Conservation (phyloP, 2,888 invertebrate species). For the Andrena bicolor region DNA sequence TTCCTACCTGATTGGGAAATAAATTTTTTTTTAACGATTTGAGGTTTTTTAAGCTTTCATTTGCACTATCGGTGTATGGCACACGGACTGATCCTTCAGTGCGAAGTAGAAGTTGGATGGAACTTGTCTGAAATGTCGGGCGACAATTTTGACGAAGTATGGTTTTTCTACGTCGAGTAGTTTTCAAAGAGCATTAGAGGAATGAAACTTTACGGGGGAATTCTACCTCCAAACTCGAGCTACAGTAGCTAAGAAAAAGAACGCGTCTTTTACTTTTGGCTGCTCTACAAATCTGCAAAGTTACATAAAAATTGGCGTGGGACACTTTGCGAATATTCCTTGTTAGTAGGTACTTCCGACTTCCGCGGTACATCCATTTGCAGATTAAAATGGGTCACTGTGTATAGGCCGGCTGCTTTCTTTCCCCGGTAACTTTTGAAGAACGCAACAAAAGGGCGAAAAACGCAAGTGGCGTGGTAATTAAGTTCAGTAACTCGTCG, state of each 20-base stretch:
- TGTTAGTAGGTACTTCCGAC: not conserved
- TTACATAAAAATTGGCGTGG: not conserved
- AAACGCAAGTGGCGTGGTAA: slow-evolving; percentile 13
- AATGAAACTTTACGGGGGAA: not conserved
- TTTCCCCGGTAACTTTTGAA: slow-evolving; percentile 5
- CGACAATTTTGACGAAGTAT: too few relatives aligned
- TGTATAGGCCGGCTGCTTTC: not conserved
- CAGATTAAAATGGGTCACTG: slow-evolving; percentile 1
- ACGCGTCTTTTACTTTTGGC: not conserved
- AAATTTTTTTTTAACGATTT: too few relatives aligned
- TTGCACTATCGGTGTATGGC: too few relatives aligned
- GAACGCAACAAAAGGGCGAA: not conserved
- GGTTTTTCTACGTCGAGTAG: too few relatives aligned
- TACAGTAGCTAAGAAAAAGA: not conserved
- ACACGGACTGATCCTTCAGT: too few relatives aligned
- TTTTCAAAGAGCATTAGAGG: not conserved
- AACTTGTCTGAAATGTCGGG: too few relatives aligned
- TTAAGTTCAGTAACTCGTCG: slow-evolving; percentile 29
- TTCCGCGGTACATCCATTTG: not conserved
- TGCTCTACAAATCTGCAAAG: not conserved
- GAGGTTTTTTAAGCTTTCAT: too few relatives aligned
- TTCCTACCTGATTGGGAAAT: too few relatives aligned
- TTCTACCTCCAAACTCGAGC: too few relatives aligned
- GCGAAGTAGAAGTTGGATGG: too few relatives aligned
- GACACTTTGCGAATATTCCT: not conserved